Base-by-base conservation (phyloP, 2,888 invertebrate genomes). In the Pollenia griseotomentosa region DNA sequence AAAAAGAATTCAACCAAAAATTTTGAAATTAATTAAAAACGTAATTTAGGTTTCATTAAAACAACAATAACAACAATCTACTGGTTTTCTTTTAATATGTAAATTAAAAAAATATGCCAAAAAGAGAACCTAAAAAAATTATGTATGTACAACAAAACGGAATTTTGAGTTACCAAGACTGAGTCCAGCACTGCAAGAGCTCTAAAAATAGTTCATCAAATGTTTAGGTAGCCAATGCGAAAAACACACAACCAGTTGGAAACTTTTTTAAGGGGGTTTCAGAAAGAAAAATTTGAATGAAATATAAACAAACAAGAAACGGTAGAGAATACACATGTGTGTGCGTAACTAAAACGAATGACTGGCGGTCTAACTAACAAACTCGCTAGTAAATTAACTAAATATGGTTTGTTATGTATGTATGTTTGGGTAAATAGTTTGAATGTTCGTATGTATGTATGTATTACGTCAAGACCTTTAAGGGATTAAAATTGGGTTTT, bases 381-480 rank as follows among this genome's bases (percentile, higher is more conserved):
- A 75, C 51, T 78, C 59, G n/a, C 42, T 71, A 85, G 75, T 73
- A 70, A 55, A 55, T 61, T 68, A 84, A 84, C 84, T 79, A 78
- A 83, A 78, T 70, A 73, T 83, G 23, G 55, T 78, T 33, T n/a
- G 57, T 65, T 33, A 46, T 33, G 40, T 51, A 2, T 63, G 44
- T 70, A 14, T 74, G 7, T 80, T 63, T 68, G 57, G 14, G 7
- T 79, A 33, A 44, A 57, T 59, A 55, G 55, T 23, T 23, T 23
- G 44, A 6, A 10, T 33, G 59, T 66, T 33, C 48, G 33, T 40
- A 40, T 55, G 46, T 44, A 33, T 40, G 0, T 65, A 68, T 61
- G 65, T 77, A 80, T 86, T 78, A 86, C 86, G 79, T 86, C 70
- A 80, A 66, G 51, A 51, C 79, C 53, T 66, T 80, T 61, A 66